Evolutionary conservation across 2,113 vertebrate species (phyloP).

Genomic region (Accipiter cooperii): DNA sequence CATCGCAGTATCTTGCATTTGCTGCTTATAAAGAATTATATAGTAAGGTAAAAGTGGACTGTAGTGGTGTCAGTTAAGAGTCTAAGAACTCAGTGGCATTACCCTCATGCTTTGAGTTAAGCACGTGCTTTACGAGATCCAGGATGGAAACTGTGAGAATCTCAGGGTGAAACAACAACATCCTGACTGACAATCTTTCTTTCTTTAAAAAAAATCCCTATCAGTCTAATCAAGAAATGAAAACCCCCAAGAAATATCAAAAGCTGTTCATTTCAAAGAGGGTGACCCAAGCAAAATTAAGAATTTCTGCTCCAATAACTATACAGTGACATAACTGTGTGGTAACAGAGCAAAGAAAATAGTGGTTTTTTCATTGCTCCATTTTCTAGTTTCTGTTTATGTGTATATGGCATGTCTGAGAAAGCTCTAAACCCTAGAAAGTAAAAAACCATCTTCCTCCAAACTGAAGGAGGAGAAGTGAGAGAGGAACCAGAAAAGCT

Average conservation of each 20-base stretch:
- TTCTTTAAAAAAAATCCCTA: neutral
- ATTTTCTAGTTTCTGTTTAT: neutral
- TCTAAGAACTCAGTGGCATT: neutral
- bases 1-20: neutral
- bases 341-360: neutral
- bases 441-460: neutral
- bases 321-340: neutral
- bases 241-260: neutral
- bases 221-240: neutral
- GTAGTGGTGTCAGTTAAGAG: neutral
- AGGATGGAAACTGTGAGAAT: neutral
- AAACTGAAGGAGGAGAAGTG: neutral
- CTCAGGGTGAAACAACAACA: neutral
- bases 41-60: neutral
- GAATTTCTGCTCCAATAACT: neutral
- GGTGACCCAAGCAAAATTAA: neutral
- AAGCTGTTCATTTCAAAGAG: neutral
- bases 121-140: neutral
- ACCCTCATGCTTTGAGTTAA: neutral
- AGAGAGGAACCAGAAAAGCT: neutral
- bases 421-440: neutral
- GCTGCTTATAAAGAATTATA: neutral
- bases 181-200: neutral
- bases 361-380: neutral
- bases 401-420: neutral